Conservation (phyloP, 1,140 invertebrate species). For the Lasioglossum baleicum region DNA sequence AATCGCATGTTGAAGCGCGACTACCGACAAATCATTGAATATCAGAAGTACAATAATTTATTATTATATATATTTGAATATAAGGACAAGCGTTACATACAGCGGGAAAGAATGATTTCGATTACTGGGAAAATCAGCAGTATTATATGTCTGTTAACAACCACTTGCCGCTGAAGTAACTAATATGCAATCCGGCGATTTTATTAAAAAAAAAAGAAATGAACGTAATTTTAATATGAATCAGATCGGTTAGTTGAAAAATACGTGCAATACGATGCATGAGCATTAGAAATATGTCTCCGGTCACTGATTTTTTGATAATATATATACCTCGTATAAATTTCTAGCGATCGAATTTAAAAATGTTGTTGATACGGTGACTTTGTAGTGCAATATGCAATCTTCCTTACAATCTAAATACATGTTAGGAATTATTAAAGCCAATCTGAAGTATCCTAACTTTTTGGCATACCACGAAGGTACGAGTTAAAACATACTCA, state of each 20-base stretch:
- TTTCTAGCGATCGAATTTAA: slow-evolving; percentile 21
- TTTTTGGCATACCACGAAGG: background rate
- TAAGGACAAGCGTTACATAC: slow-evolving; percentile 18
- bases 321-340: slow-evolving; percentile 13
- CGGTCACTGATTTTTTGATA: slow-evolving; percentile 28
- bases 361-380: slow-evolving; percentile 14
- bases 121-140: slow-evolving; percentile 32
- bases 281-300: slow-evolving; percentile 13
- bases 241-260: slow-evolving; percentile 19
- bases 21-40: slow-evolving; percentile 48
- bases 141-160: slow-evolving; percentile 52
- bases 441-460: slow-evolving; percentile 23
- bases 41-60: slow-evolving; percentile 57
- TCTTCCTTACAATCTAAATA: slow-evolving; percentile 21
- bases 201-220: slow-evolving; percentile 1
- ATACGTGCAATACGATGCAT: slow-evolving; percentile 5
- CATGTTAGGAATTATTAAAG: slow-evolving; percentile 11
- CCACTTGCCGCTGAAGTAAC: background rate
- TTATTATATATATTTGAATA: slow-evolving; percentile 48
- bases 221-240: slow-evolving; percentile 2
- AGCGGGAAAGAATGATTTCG: slow-evolving; percentile 26
- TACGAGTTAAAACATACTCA: slow-evolving; percentile 22
- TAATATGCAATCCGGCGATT: slow-evolving; percentile 14
- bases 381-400: slow-evolving; percentile 22
- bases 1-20: slow-evolving; percentile 26